Percentiles rank a stretch among this genome's conserved stretches.
Conservation (phyloP, 2,797 vertebrate species). For the Nothura maculosa region DNA sequence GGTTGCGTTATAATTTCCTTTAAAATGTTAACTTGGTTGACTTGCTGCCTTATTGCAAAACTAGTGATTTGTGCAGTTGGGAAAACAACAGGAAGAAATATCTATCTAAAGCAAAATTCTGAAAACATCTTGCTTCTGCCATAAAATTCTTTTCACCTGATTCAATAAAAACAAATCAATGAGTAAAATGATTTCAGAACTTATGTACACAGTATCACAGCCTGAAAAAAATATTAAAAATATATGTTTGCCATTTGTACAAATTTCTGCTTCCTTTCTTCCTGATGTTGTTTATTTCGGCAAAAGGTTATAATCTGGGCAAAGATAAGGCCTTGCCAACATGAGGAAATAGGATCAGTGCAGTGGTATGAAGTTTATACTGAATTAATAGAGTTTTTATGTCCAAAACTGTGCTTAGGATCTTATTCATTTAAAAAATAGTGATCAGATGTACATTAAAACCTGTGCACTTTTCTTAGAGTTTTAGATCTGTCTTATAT, state of each 20-base stretch:
- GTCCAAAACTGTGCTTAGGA: not conserved
- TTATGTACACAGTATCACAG: not conserved
- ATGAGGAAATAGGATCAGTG: constrained; percentile 42
- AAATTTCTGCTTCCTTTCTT: constrained; percentile 35
- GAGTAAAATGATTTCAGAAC: constrained; percentile 26
- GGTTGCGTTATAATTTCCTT: not conserved
- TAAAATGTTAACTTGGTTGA: not conserved
- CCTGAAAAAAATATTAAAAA: constrained; percentile 40
- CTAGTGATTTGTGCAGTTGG: not conserved
- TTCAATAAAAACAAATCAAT: not conserved
- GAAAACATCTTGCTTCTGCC: not conserved
- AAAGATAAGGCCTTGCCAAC: constrained; percentile 29
- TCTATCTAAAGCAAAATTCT: not conserved
- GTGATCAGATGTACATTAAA: not conserved
- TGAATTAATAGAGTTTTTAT: constrained; percentile 33
- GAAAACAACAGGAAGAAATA: not conserved
- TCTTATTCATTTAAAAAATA: not conserved
- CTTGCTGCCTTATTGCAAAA: not conserved
- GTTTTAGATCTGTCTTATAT: not conserved
- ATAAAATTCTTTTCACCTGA: not conserved
- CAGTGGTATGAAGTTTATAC: constrained; percentile 7
- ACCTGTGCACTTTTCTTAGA: not conserved
- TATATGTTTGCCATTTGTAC: constrained; percentile 45
- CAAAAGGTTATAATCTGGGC: not conserved
- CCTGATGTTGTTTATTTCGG: constrained; percentile 49